Conservation (phyloP, 2,888 invertebrate species). For the Napeogenes sylphis region DNA sequence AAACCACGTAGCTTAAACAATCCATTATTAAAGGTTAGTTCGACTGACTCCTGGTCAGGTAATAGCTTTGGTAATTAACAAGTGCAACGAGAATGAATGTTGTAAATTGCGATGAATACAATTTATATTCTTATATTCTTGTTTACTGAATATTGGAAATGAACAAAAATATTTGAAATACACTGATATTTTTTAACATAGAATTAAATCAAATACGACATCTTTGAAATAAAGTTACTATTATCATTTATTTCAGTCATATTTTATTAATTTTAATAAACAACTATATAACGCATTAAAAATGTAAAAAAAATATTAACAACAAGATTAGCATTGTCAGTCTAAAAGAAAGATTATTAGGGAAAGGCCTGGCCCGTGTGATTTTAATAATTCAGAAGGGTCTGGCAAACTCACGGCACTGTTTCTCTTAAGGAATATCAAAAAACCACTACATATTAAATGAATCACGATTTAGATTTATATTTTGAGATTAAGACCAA, state of each 20-base stretch:
- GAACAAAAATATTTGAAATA: neutral
- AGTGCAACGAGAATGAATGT: neutral
- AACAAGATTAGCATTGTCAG: slow-evolving; percentile 35
- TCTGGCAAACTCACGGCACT: slow-evolving; percentile 32
- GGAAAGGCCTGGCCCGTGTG: slow-evolving; percentile 44
- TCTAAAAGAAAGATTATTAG: slow-evolving; percentile 56
- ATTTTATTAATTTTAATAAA: neutral
- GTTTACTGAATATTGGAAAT: neutral
- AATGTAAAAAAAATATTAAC: slow-evolving; percentile 20
- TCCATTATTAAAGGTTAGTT: neutral
- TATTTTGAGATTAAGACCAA: too few relatives aligned
- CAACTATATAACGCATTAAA: slow-evolving; percentile 8
- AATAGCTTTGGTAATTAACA: slow-evolving; percentile 20
- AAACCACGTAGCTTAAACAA: neutral
- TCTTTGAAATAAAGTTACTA: neutral
- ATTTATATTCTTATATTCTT: neutral
- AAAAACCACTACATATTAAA: slow-evolving; percentile 16
- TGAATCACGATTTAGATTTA: too few relatives aligned
- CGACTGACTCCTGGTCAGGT: slow-evolving; percentile 1
- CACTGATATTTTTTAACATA: neutral
- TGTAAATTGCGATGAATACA: neutral
- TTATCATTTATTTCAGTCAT: neutral
- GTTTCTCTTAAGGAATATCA: slow-evolving; percentile 36
- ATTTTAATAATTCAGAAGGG: slow-evolving; percentile 55
- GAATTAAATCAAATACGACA: neutral